Evolutionary conservation across 2,797 vertebrate genomes (phyloP), one percentile per base, ranked within the genome.

Genomic region (Cuculus canorus): DNA sequence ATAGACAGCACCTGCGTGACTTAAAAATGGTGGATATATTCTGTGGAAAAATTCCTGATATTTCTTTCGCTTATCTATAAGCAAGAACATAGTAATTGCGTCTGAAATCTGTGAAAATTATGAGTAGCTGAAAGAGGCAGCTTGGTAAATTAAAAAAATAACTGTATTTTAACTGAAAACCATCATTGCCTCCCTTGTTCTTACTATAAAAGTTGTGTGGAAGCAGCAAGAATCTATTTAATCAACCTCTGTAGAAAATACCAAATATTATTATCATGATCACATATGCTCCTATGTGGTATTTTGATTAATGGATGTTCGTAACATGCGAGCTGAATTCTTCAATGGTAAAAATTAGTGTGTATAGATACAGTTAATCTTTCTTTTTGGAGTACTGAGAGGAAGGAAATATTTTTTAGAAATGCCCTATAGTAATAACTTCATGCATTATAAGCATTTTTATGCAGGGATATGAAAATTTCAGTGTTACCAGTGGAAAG

Each of bases 221-320:
- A 8, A 96, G 96, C 71, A 96, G 77, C 30, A 87, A 88, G 63
- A 72, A 17, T 76, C 86, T 80, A n/a, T 33, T 23, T 82, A 84
- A 95, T 73, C n/a, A 12, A 7, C 82, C 45, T 5, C 30, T 33
- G 53, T 9, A 95, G 73, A 92, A 93, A 94, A 79, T 88, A 69
- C n/a, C 69, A 95, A 80, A 94, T 70, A 82, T 76, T 43, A 78
- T 43, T 45, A 30, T 92, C 19, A 41, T 19, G 64, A 91, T 89
- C 76, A 80, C 45, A 9, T 65, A 69, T 10, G 23, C 35, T 95
- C 54, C 78, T 91, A 81, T 52, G 87, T 22, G 16, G 50, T 61
- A 91, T 83, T 96, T 96, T 63, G 17, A 94, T 94, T 78, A 96
- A 52, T 82, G 54, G 17, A 78, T 70, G 48, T 85, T 90, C 60